Evolutionary conservation across 2,888 invertebrate species (phyloP).

Genomic region (Apamea crenata): DNA sequence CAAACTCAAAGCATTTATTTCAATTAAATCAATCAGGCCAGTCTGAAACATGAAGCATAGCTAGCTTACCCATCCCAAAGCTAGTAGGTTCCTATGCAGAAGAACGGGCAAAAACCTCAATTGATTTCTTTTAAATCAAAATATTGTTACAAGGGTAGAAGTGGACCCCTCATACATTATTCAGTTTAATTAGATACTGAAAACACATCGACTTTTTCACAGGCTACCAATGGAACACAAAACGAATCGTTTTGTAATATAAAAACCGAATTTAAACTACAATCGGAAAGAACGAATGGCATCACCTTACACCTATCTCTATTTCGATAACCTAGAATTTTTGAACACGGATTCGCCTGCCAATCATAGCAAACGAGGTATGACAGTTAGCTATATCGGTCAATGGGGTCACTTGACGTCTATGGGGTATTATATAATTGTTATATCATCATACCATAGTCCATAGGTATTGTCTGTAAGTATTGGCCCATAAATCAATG

Average conservation of each 20-base stretch:
- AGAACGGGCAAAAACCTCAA: no score
- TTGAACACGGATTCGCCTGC: constrained; percentile 10
- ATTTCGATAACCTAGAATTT: constrained; percentile 16
- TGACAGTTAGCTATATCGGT: constrained; percentile 21
- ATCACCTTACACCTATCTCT: neutral
- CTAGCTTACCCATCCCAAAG: no score
- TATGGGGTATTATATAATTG: constrained; percentile 37
- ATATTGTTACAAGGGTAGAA: neutral
- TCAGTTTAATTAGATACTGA: no score
- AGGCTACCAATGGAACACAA: neutral
- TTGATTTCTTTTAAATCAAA: no score
- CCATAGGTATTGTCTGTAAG: constrained; percentile 10
- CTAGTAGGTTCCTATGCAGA: no score
- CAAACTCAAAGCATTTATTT: no score
- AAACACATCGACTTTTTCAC: neutral
- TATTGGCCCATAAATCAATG: constrained; percentile 34
- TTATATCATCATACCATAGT: constrained; percentile 25
- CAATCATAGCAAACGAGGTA: constrained; percentile 12
- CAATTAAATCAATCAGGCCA: no score
- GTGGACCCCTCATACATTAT: neutral
- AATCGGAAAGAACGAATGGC: neutral
- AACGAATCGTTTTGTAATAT: neutral
- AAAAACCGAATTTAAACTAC: neutral
- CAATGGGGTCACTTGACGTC: constrained; percentile 16
- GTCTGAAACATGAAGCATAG: no score